Percentiles rank a stretch among this genome's conserved stretches.
These are phyloP conservation scores for Triplophysa yarkandensis DNA, from an alignment of 2,797 vertebrate genomes.

Conservation along the genomic window DNA sequence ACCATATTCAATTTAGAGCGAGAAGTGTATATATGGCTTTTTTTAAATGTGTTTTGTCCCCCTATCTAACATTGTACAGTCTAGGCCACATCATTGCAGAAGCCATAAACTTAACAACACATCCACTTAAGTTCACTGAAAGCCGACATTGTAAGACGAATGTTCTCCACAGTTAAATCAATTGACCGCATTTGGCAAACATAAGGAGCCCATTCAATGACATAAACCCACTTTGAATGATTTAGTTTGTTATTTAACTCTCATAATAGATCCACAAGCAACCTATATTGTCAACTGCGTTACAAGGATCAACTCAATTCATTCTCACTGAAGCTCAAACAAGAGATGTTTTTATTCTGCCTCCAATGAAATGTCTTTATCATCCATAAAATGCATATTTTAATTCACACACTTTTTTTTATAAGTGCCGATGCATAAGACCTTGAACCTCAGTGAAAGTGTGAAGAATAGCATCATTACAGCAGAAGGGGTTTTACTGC, in stretches of 20 bases:
- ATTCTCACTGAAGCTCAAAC: neutral
- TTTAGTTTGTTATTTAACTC: slow-evolving; percentile 10
- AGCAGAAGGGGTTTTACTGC: slow-evolving; percentile 70
- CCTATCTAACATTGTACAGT: neutral
- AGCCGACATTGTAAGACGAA: neutral
- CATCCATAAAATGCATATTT: neutral
- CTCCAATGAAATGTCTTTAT: neutral
- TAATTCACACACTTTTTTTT: neutral
- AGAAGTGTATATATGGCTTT: neutral
- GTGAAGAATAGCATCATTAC: slow-evolving; percentile 75
- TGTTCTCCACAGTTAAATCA: slow-evolving; percentile 19
- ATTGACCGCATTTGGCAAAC: slow-evolving; percentile 8
- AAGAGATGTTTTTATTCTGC: neutral
- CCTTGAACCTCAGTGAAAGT: slow-evolving; percentile 66
- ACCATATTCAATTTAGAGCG: too few species aligned
- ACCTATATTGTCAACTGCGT: neutral
- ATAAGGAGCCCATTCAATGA: slow-evolving; percentile 17
- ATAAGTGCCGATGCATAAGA: slow-evolving; percentile 65
- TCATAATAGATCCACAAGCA: neutral
- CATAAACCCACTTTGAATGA: slow-evolving; percentile 8
- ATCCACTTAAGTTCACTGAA: neutral
- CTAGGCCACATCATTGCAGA: neutral
- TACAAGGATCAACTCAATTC: neutral
- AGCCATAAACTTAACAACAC: slow-evolving; percentile 8
- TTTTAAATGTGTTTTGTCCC: neutral